Conservation (phyloP, 2,113 vertebrate species). For the Diphyllodes magnificus region DNA sequence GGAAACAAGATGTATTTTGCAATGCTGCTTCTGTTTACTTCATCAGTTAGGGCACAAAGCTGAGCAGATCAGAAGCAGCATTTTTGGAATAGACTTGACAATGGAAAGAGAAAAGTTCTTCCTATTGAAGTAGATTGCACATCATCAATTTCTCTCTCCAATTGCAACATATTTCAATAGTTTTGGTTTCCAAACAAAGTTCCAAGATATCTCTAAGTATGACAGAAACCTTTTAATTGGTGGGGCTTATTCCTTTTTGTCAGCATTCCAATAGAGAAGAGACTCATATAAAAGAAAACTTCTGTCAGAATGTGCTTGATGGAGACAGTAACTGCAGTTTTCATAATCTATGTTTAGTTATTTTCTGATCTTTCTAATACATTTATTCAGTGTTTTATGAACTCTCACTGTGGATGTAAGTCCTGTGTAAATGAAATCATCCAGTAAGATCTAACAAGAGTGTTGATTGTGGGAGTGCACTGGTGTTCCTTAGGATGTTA, state of each 20-base stretch:
- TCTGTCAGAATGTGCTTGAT: not conserved
- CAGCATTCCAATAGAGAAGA: not conserved
- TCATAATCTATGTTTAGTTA: not conserved
- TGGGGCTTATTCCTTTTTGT: not conserved
- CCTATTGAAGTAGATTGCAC: not conserved
- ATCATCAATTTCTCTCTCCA: not conserved
- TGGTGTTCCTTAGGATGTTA: not conserved
- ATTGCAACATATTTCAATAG: not conserved
- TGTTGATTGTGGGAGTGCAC: not conserved
- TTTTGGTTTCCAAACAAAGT: not conserved
- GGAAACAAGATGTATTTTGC: not conserved
- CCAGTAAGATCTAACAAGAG: not conserved
- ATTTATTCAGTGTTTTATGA: constrained; percentile 15
- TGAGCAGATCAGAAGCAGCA: not conserved
- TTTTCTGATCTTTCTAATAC: not conserved
- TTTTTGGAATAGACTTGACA: not conserved
- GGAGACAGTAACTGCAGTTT: not conserved
- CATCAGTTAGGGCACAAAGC: not conserved
- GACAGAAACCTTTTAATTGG: not conserved
- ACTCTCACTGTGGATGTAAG: not conserved
- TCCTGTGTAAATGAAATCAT: not conserved
- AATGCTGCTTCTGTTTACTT: not conserved
- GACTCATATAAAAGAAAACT: not conserved
- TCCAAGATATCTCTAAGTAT: not conserved
- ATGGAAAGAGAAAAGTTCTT: not conserved